These are phyloP conservation scores for Microcebus tavaratra DNA, from an alignment of 2,113 vertebrate species.

Conservation along the genomic window DNA sequence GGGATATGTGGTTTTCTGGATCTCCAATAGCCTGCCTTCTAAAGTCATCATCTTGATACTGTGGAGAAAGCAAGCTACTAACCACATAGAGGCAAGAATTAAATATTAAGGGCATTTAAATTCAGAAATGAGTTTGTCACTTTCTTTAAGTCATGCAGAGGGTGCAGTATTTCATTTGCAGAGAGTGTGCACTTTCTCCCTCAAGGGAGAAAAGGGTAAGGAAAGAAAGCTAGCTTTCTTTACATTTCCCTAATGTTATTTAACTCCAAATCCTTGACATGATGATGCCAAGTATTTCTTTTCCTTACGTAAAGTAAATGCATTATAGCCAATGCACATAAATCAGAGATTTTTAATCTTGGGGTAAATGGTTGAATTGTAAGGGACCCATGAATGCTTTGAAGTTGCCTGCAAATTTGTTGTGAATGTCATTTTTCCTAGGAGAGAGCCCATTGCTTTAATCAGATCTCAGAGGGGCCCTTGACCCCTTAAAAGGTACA, in stretches of 20 bases:
- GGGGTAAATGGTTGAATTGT: neutral
- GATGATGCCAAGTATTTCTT: neutral
- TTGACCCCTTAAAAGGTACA: neutral
- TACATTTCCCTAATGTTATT: neutral
- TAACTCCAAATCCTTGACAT: neutral
- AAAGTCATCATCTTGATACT: conserved; percentile 73
- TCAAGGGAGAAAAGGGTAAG: neutral
- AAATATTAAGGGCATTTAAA: conserved; percentile 69
- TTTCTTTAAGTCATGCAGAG: conserved; percentile 41
- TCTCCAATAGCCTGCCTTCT: conserved; percentile 66
- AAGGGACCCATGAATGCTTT: neutral
- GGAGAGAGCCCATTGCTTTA: neutral
- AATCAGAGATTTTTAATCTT: neutral
- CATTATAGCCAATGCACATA: neutral
- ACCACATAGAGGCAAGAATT: conserved; percentile 53
- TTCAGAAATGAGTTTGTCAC: conserved; percentile 64
- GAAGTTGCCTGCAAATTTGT: neutral
- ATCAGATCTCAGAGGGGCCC: neutral
- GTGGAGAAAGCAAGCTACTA: conserved; percentile 71
- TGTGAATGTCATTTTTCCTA: conserved; percentile 22
- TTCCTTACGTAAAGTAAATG: conserved; percentile 32
- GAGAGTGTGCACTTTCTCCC: neutral
- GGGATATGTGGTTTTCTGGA: conserved; percentile 70
- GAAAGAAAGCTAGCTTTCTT: accelerated
- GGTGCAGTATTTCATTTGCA: conserved; percentile 1